These are phyloP conservation scores for Philotrypesis tridentata DNA, from an alignment of 1,140 invertebrate genomes.

Conservation along the genomic window DNA sequence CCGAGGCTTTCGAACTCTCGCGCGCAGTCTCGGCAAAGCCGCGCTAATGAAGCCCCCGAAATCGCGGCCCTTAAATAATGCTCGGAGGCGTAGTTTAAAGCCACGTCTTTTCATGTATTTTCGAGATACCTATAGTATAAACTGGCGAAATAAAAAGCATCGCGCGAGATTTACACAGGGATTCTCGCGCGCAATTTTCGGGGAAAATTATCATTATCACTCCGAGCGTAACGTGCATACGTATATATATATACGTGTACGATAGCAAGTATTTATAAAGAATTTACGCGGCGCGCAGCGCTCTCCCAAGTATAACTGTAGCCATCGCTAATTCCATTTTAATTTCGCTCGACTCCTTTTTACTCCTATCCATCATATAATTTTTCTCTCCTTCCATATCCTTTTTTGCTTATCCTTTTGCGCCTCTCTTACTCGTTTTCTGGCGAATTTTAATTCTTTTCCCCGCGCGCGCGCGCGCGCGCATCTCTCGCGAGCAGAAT, in stretches of 20 bases:
- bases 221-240: too few species aligned
- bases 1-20: neutral
- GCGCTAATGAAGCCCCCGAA: constrained; percentile 1
- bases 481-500: too few species aligned
- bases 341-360: constrained; percentile 26
- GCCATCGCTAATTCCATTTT: constrained; percentile 38
- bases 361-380: constrained; percentile 34
- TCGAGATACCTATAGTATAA: too few species aligned
- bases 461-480: too few species aligned
- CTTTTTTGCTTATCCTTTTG: neutral
- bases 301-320: neutral
- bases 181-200: too few species aligned
- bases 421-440: constrained; percentile 21
- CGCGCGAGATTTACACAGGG: too few species aligned
- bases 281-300: neutral
- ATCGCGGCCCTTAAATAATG: neutral
- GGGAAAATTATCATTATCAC: too few species aligned
- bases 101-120: neutral
- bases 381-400: constrained; percentile 24
- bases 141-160: too few species aligned
- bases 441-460: constrained; percentile 34
- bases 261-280: neutral
- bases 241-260: too few species aligned
- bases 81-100: neutral
- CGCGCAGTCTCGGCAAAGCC: neutral